phyloP scores from a whole-genome alignment of 64 coral and sea anemone genomes.

The Montipora cactus region DNA sequence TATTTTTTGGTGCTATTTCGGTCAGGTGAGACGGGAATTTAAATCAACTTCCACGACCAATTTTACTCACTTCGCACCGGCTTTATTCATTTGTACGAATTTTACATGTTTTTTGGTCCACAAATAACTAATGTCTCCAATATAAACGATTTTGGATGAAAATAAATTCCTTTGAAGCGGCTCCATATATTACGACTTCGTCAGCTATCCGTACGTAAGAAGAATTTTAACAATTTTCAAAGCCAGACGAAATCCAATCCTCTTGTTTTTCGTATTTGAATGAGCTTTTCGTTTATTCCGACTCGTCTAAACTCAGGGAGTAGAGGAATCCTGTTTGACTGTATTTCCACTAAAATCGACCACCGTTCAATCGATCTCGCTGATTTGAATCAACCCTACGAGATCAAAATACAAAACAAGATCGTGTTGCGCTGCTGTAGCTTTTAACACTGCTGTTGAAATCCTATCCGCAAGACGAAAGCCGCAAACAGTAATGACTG shows the following conservation, averaged over 20 bases:
- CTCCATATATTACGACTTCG: not conserved
- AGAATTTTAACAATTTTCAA: conserved; percentile 5
- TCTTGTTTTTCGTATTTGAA: conserved; percentile 1
- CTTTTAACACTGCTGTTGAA: too few relatives aligned
- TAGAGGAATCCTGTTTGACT: too few relatives aligned
- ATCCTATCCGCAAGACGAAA: too few relatives aligned
- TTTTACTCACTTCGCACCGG: too few relatives aligned
- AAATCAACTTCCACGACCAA: too few relatives aligned
- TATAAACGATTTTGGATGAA: not conserved
- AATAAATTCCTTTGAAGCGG: not conserved
- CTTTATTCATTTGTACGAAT: not conserved
- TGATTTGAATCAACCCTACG: too few relatives aligned
- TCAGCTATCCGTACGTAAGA: not conserved
- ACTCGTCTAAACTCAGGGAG: not conserved
- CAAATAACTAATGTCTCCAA: not conserved
- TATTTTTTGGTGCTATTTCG: not conserved
- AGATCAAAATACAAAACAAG: too few relatives aligned
- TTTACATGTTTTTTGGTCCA: not conserved
- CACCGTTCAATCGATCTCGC: too few relatives aligned
- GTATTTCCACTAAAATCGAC: too few relatives aligned
- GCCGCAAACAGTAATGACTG: too few relatives aligned
- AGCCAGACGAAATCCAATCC: not conserved
- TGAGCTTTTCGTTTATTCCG: not conserved
- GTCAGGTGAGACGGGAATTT: not conserved
- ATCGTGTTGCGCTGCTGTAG: too few relatives aligned